A percentile compares a stretch with the other conserved stretches of the same genome.
Conservation (phyloP, 2,797 vertebrate species). For the Melanotaenia parkinsoni region DNA sequence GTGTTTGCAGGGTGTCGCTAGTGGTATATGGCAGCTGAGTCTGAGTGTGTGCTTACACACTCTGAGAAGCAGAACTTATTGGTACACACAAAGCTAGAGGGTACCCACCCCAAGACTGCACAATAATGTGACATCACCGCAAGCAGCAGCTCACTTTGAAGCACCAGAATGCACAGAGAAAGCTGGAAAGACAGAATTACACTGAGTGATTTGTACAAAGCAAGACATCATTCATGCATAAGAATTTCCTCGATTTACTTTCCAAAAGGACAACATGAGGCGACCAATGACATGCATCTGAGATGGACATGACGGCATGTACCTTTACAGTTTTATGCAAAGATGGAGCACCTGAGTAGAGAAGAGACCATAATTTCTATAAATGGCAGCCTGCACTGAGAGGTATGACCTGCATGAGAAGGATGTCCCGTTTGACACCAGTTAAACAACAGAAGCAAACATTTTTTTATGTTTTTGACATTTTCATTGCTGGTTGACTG, state of each 20-base stretch:
- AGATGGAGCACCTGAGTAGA: conserved; percentile 75
- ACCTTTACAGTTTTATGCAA: conserved; percentile 61
- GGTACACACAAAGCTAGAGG: conserved; percentile 33
- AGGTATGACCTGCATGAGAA: conserved; percentile 55
- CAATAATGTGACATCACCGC: conserved; percentile 64
- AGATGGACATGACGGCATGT: conserved; percentile 58
- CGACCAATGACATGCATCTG: conserved; percentile 50
- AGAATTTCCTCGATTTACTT: conserved; percentile 52
- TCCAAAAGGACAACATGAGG: conserved; percentile 42
- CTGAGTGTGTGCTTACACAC: conserved; percentile 46
- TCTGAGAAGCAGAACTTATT: conserved; percentile 54
- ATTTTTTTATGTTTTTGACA: neutral
- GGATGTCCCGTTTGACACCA: conserved; percentile 39
- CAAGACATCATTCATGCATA: conserved; percentile 52
- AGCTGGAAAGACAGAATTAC: conserved; percentile 47
- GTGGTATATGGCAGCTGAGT: conserved; percentile 50
- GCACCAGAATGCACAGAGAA: conserved; percentile 67
- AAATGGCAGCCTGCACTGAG: conserved; percentile 60
- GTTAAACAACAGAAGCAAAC: conserved; percentile 5
- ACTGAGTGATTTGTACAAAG: conserved; percentile 57
- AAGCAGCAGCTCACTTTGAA: conserved; percentile 67
- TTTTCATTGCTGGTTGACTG: conserved; percentile 18
- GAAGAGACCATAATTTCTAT: conserved; percentile 49
- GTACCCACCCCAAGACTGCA: conserved; percentile 23
- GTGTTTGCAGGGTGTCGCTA: conserved; percentile 50